Evolutionary conservation across 2,888 invertebrate genomes (phyloP), one percentile per base, ranked within the genome.

Genomic region (Petrolisthes manimaculis): DNA sequence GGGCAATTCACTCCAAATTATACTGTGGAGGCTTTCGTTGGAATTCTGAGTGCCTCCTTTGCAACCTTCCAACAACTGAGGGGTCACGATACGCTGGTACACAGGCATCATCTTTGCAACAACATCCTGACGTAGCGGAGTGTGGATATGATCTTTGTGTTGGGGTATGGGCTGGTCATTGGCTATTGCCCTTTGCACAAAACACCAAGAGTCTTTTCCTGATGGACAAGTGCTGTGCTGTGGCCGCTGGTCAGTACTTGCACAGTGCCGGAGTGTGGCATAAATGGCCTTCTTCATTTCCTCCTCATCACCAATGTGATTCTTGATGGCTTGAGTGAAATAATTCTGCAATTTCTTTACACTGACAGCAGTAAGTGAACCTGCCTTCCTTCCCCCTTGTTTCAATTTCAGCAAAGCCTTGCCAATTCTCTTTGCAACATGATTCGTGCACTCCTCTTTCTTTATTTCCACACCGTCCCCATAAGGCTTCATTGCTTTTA

Each of bases 11-110:
- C 83, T 83, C 51, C 83, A 83, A 24, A 83, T 83, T 54, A 69
- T 3, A 18, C 83, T 83, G 14, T 69, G 83, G 37, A 83, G 71
- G 83, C 83, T 51, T 51, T 83, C 83, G 18, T 83, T 83, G 69
- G 67, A 9, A 83, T 83, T 83, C 69, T 83, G 69, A n/a, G 83
- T 83, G 83, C 69, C 83, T 69, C 83, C 83, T 69, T 71, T 3
- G 51, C 82, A 82, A 6, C 51, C 69, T 82, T 21, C 83, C n/a
- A 83, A 71, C 5, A 83, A 18, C 83, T 67, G 4, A 69, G 83
- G 83, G 37, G 83, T 83, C 18, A 83, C 83, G 51, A 83, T 67
- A 14, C 69, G 83, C 83, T 83, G 83, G 83, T 83, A 83, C 5
- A 83, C n/a, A n/a, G 83, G 81, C 6, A 81, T 81, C 6, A 81